Evolutionary conservation across 2,113 vertebrate genomes (phyloP), one percentile per base, ranked within the genome.

Genomic region (Halichoerus grypus): DNA sequence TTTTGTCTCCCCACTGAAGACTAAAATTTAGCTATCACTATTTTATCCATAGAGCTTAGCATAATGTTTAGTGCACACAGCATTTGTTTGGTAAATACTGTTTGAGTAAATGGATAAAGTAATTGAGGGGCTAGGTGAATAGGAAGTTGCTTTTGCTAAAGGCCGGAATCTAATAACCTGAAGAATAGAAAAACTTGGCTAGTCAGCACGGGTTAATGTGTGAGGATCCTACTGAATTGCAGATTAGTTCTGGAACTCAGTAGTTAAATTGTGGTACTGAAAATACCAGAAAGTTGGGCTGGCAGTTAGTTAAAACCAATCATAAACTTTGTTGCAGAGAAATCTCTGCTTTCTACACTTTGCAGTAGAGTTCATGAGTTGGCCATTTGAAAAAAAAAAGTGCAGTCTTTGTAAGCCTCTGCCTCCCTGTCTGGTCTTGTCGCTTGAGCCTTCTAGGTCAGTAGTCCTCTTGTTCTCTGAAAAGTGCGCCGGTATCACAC

Each of bases 41-140:
- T 94, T 95, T 89, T 86, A 86, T 88, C 24, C 15, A 69, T 12
- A 67, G 36, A 80, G 31, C 51, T 96, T 82, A 80, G 69, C 21
- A 18, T 81, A 92, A 36, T 42, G 14, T 16, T 72, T 74, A 57
- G 14, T 18, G 12, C 8, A 36, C 76, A 55, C 1, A 76, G 13
- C 0, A 9, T 57, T 22, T 31, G 55, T 82, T 53, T 55, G 53
- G 33, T 94, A n/a, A 85, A 18, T 36, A 24, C 19, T 55, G 3
- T 77, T 90, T 80, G 55, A 61, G 51, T 77, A 36, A 51, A 22
- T 65, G 36, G 53, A 65, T 61, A 22, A 33, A 22, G 16, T 77
- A 69, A 57, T 28, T 83, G n/a, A 42, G 36, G 49, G 36, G 19
- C 33, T 36, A 57, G 4, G 22, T n/a, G 31, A 31, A 42, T 26